phyloP scores from a whole-genome alignment of 2,113 vertebrate genomes.

The Phalacrocorax brasilianus region DNA sequence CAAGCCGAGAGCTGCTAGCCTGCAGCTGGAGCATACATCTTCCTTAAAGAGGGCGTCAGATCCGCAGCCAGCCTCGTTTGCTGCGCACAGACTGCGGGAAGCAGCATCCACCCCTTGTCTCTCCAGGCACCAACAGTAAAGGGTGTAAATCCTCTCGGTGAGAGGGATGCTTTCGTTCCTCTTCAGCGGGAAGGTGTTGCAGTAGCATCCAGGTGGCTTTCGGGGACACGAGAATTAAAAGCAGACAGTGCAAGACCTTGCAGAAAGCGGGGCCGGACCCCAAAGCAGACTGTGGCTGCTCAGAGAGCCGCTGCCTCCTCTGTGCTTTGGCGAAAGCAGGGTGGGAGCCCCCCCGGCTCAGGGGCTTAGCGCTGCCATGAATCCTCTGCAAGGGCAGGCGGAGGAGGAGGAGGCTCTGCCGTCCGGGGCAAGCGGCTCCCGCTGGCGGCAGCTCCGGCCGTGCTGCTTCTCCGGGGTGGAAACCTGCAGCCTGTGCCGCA shows the following conservation, averaged over 20 bases:
- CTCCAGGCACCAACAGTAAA: accelerated
- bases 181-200: background rate
- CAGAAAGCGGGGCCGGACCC: background rate
- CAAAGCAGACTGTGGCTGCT: background rate
- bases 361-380: background rate
- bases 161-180: background rate
- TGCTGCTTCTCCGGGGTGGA: background rate
- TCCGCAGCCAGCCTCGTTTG: accelerated
- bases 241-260: background rate
- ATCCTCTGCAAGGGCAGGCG: background rate
- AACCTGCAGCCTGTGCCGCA: background rate
- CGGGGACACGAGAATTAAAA: background rate
- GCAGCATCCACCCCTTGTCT: background rate
- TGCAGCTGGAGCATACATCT: background rate
- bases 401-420: background rate
- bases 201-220: background rate
- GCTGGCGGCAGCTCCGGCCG: no score
- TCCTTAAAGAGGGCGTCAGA: background rate
- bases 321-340: background rate
- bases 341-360: background rate
- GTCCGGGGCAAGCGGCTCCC: accelerated
- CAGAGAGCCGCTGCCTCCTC: background rate
- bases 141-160: background rate
- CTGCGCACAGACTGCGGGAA: background rate
- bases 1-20: background rate